These are phyloP conservation scores for Muntiacus reevesi DNA, from an alignment of 2,113 vertebrate species.

Conservation along the genomic window DNA sequence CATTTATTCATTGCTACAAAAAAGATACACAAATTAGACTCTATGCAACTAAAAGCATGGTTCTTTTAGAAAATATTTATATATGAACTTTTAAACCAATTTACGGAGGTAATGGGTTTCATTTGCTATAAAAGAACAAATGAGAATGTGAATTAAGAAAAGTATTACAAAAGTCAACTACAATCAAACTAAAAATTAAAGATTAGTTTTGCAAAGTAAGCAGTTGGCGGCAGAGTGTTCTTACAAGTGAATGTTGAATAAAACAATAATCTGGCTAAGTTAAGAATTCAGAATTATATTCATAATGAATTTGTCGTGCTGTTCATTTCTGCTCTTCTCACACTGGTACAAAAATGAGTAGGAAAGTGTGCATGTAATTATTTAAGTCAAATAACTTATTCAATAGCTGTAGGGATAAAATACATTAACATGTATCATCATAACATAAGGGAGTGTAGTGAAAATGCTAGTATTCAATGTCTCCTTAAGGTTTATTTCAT, in stretches of 20 bases:
- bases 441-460: not conserved
- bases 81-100: not conserved
- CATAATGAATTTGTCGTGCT: not conserved
- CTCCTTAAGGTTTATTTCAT: not conserved
- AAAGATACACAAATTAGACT: conserved; percentile 33
- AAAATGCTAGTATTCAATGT: not conserved
- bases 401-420: not conserved
- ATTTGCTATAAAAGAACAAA: conserved; percentile 30
- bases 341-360: not conserved
- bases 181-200: not conserved
- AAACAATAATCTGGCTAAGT: not conserved
- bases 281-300: not conserved
- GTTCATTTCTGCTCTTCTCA: not conserved
- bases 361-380: not conserved
- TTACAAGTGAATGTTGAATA: not conserved
- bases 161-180: not conserved
- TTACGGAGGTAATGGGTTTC: conserved; percentile 24
- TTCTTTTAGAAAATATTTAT: conserved; percentile 47
- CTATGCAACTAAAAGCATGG: not conserved
- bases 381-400: not conserved
- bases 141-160: conserved; percentile 1
- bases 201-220: conserved; percentile 10
- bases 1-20: not conserved
- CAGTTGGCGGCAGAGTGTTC: not conserved
- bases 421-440: not conserved